A percentile compares a stretch with the other conserved stretches of the same genome.
Conservation (phyloP, 30 jellyfish, hydroid and myxozoan genomes). For the Hydractinia echinata region DNA sequence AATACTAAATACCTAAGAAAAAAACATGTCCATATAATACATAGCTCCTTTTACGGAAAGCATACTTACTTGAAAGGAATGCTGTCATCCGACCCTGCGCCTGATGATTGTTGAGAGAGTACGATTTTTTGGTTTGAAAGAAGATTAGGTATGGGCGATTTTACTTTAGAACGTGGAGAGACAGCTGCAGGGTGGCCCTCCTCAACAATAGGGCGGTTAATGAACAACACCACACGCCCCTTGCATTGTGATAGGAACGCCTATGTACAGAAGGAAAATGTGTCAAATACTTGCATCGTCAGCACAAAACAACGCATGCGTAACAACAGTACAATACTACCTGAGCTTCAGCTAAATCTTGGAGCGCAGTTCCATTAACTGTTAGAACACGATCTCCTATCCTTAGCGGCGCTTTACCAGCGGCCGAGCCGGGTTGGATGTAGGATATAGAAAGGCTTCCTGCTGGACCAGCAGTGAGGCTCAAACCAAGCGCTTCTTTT, state of each 20-base stretch:
- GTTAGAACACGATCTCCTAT: constrained; percentile 33
- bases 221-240: constrained; percentile 21
- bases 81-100: constrained; percentile 34
- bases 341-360: constrained; percentile 37
- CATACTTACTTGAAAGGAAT: constrained; percentile 18
- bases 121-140: not conserved
- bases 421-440: constrained; percentile 96
- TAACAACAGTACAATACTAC: not conserved
- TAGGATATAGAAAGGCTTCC: constrained; percentile 76
- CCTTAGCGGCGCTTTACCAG: constrained; percentile 60
- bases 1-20: not conserved
- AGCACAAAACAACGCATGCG: not conserved
- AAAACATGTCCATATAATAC: too few relatives aligned
- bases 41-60: not conserved
- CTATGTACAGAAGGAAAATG: not conserved
- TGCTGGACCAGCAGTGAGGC: constrained; percentile 80
- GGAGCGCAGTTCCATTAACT: constrained; percentile 24
- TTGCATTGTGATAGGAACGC: constrained; percentile 5
- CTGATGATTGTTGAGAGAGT: constrained; percentile 19
- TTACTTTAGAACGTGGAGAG: not conserved
- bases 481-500: constrained; percentile 75
- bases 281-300: not conserved
- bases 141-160: not conserved
- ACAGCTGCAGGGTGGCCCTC: constrained; percentile 33
- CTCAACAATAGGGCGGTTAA: constrained; percentile 34